A percentile compares a stretch with the other conserved stretches of the same genome.
Evolutionary conservation across 2,797 vertebrate genomes (phyloP).

Genomic region (Sebastiscus albofasciatus): DNA sequence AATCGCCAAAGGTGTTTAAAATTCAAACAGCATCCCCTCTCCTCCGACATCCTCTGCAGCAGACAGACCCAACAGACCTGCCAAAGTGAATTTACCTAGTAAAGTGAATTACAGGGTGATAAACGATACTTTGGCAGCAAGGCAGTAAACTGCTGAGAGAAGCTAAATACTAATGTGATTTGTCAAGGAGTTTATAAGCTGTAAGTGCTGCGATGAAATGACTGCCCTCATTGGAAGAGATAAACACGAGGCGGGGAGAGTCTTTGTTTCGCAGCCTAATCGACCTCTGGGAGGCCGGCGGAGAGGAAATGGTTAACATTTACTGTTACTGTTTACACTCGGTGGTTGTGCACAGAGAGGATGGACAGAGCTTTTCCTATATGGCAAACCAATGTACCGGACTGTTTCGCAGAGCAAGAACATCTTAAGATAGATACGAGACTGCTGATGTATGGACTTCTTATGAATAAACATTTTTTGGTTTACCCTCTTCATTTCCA

Average conservation of each 20-base stretch:
- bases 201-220: conserved; percentile 87
- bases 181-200: conserved; percentile 83
- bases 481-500: conserved; percentile 71
- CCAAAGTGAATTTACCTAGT: conserved; percentile 79
- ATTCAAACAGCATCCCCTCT: conserved; percentile 40
- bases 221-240: conserved; percentile 73
- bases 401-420: conserved; percentile 25
- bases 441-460: conserved; percentile 59
- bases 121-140: conserved; percentile 82
- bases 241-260: conserved; percentile 71
- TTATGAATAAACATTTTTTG: conserved; percentile 73
- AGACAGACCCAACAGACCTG: conserved; percentile 68
- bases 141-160: conserved; percentile 83
- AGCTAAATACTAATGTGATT: conserved; percentile 85
- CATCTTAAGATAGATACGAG: conserved; percentile 50
- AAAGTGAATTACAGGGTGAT: conserved; percentile 84
- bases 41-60: conserved; percentile 39
- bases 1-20: conserved; percentile 36
- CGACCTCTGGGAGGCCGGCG: conserved; percentile 45
- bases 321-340: neutral
- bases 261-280: conserved; percentile 74
- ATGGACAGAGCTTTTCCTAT: conserved; percentile 20
- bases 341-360: conserved; percentile 6
- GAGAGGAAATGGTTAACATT: conserved; percentile 62
- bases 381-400: conserved; percentile 15